Percentiles rank a stretch among this genome's conserved stretches.
phyloP scores from a whole-genome alignment of 1,140 invertebrate genomes.

The Adelges cooleyi region DNA sequence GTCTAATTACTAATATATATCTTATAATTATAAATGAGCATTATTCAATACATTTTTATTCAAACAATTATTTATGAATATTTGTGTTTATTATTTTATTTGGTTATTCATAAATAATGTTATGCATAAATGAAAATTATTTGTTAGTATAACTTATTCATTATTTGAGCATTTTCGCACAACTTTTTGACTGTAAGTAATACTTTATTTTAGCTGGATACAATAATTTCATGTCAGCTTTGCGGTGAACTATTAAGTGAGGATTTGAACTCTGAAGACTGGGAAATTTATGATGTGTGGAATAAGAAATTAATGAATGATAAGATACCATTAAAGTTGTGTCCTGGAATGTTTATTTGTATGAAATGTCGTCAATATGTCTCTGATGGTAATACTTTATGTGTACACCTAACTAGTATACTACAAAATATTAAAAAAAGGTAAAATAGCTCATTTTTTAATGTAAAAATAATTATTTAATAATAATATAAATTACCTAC shows the following conservation, averaged over 20 bases:
- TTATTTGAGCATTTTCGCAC: background rate
- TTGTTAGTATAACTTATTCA: background rate
- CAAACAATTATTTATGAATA: too few species aligned
- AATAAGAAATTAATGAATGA: background rate
- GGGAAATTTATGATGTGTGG: background rate
- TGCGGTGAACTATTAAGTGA: background rate
- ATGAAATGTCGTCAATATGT: background rate
- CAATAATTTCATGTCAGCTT: background rate
- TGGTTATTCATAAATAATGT: too few species aligned
- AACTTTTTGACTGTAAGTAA: background rate
- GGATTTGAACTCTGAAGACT: background rate
- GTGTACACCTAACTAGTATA: background rate
- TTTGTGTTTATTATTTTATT: too few species aligned
- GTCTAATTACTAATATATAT: too few species aligned
- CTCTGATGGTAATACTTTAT: background rate
- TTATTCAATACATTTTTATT: too few species aligned
- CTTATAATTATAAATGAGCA: too few species aligned
- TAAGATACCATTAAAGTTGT: background rate
- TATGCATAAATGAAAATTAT: too few species aligned
- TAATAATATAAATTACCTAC: too few species aligned
- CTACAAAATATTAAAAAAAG: background rate
- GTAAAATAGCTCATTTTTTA: background rate
- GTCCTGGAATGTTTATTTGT: constrained; percentile 6
- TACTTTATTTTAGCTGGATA: background rate
- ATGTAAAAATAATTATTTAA: too few species aligned